Evolutionary conservation across 2,113 vertebrate genomes (phyloP), one percentile per base, ranked within the genome.

Genomic region (Elaphurus davidianus): DNA sequence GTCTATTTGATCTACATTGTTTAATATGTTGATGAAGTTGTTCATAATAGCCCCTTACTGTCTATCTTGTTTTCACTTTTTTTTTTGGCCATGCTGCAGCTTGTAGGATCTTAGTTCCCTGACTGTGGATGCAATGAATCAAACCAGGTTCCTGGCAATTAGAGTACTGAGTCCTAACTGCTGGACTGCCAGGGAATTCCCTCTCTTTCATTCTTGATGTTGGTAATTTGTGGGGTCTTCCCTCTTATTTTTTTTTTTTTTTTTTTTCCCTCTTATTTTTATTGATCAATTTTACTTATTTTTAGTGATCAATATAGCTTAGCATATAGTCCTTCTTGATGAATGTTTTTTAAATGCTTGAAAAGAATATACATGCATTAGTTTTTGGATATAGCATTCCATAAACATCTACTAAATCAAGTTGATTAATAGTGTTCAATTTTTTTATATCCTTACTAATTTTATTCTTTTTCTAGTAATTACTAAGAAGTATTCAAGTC

Each of bases 231-330:
- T 88, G 52, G 14, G 1, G 14, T 67, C 78, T 79, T 92, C 33
- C 40, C 40, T 59, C 10, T 87, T 82, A 59, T 78, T 95, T 95
- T 93, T 54, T 87, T 82, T 54, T 78, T 95, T 95, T 93, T 54
- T n/a, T n/a, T n/a, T n/a, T n/a, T 79, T 92, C 33, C 40, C 40
- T 59, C 10, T 87, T 82, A 59, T 78, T 95, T 95, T 93, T 54
- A n/a, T 62, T 84, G 8, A 33, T 64, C 50, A 71, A 1, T 76
- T 87, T 83, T 59, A 82, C 13, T 62, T 62, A 82, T 76, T 95
- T 95, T 94, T 74, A 27, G 57, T 81, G 13, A n/a, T 71, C 45
- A 74, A 1, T 78, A 88, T 67, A 78, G 23, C 12, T 79, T 13
- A 82, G 30, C 30, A 90, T 40, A 67, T 33, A 45, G 21, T 78